Evolutionary conservation across 2,797 vertebrate genomes (phyloP).

Genomic region (Tapirus indicus): DNA sequence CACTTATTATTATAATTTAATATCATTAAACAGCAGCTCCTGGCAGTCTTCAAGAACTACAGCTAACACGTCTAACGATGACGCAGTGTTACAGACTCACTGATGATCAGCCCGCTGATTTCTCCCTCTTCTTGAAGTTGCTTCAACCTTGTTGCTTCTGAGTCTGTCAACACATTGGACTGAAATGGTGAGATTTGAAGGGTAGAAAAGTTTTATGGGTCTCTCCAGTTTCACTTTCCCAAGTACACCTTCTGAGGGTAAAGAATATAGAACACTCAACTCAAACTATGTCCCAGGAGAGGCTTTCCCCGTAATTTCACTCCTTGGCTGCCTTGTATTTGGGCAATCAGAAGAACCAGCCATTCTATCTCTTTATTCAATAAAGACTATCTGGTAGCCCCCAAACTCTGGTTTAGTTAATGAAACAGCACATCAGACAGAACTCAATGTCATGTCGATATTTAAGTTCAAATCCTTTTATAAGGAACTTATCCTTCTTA

Average conservation of each 20-base stretch:
- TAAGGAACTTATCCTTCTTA: neutral
- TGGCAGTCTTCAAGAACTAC: neutral
- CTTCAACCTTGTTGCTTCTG: neutral
- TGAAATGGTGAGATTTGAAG: neutral
- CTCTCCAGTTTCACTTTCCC: neutral
- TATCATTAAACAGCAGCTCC: neutral
- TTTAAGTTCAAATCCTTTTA: constrained; percentile 48
- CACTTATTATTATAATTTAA: constrained; percentile 11
- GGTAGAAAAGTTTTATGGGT: neutral
- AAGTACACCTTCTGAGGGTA: neutral
- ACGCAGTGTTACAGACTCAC: neutral
- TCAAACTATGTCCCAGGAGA: neutral
- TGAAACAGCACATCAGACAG: neutral
- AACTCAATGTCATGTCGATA: neutral
- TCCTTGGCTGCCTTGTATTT: neutral
- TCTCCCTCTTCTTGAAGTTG: neutral
- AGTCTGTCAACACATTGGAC: neutral
- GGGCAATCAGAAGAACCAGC: neutral
- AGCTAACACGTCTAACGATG: neutral
- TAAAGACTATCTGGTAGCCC: neutral
- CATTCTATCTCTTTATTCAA: neutral
- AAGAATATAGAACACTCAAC: neutral
- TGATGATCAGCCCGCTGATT: neutral
- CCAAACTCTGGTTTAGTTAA: neutral
- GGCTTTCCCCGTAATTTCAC: neutral